These are phyloP conservation scores for Emydura subglobosa DNA, from an alignment of 2,113 vertebrate genomes.

Conservation along the genomic window DNA sequence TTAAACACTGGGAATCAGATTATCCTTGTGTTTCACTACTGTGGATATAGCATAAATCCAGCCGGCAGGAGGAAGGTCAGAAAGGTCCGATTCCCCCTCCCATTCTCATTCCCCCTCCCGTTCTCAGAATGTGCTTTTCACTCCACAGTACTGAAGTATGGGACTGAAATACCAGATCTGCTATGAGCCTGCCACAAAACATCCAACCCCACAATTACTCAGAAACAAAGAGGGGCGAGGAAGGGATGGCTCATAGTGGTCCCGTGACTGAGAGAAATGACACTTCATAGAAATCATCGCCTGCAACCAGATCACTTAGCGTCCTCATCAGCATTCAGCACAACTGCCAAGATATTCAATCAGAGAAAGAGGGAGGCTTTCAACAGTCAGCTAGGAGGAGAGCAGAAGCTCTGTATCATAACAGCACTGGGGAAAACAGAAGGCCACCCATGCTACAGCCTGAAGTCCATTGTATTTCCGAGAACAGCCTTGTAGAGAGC, in stretches of 20 bases:
- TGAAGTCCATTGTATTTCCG: not conserved
- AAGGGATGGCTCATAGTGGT: fast-evolving
- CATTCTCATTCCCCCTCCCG: not conserved
- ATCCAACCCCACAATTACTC: not conserved
- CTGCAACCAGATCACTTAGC: not conserved
- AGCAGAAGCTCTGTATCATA: not conserved
- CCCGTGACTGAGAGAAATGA: not conserved
- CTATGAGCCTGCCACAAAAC: not conserved
- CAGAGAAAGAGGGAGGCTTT: not conserved
- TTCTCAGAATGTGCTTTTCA: not conserved
- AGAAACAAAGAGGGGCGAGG: fast-evolving
- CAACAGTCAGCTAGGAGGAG: not conserved
- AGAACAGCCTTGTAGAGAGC: not conserved
- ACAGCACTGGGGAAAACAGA: not conserved
- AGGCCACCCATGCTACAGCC: not conserved
- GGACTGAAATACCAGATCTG: not conserved
- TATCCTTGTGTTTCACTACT: not conserved
- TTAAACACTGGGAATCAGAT: not conserved
- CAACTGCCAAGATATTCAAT: fast-evolving
- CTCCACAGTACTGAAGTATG: not conserved
- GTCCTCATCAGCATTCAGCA: not conserved
- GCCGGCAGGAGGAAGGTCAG: not conserved
- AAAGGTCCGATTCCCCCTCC: not conserved
- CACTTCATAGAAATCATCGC: not conserved
- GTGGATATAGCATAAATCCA: not conserved